Evolutionary conservation across 1,140 invertebrate genomes (phyloP).

Genomic region (Lucilia sericata): DNA sequence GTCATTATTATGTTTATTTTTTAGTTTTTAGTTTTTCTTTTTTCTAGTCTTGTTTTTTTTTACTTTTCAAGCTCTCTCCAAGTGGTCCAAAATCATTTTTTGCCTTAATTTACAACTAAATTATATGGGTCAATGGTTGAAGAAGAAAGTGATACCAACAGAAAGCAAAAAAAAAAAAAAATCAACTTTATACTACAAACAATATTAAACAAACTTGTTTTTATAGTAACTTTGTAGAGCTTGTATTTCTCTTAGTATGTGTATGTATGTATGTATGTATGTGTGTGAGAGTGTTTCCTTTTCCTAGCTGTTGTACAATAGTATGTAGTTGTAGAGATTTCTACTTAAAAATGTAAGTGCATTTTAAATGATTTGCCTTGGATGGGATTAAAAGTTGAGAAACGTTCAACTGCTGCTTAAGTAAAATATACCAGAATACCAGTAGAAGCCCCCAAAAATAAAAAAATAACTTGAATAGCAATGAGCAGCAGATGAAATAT

Average conservation of each 20-base stretch:
- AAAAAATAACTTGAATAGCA: neutral
- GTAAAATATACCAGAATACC: too few relatives aligned
- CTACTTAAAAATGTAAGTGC: conserved; percentile 6
- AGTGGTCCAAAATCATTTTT: conserved; percentile 20
- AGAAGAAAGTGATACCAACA: conserved; percentile 1
- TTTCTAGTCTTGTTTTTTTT: neutral
- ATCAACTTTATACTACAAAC: too few relatives aligned
- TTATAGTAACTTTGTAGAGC: neutral
- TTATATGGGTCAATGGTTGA: conserved; percentile 11
- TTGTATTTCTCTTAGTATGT: neutral
- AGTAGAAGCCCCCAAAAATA: neutral
- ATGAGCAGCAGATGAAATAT: too few relatives aligned
- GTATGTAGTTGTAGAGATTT: neutral
- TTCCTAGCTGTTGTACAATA: neutral
- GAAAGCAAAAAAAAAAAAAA: too few relatives aligned
- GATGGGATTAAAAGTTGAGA: neutral
- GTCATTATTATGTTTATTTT: conserved; percentile 26
- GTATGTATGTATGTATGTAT: neutral
- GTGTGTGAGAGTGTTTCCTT: neutral
- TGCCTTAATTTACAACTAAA: conserved; percentile 8
- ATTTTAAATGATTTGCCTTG: conserved; percentile 17
- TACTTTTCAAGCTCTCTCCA: neutral
- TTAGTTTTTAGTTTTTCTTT: neutral
- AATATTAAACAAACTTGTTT: neutral
- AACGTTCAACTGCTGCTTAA: neutral